phyloP scores from a whole-genome alignment of 1,140 invertebrate genomes.

The Eubasilissa regina region DNA sequence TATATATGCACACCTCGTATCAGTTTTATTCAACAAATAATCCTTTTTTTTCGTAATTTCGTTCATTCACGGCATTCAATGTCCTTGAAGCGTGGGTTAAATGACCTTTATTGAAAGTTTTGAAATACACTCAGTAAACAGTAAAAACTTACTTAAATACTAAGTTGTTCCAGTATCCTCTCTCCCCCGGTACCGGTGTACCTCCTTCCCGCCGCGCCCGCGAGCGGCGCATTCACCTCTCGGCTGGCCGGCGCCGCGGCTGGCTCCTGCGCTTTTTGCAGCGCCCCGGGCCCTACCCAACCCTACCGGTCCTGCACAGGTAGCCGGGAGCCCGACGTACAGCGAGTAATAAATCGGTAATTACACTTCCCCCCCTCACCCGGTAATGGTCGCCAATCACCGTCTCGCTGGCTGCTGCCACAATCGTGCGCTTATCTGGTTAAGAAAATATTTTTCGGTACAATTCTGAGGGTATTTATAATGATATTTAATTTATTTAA shows the following conservation, averaged over 20 bases:
- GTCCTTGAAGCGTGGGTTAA: too few relatives aligned
- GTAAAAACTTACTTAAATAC: too few relatives aligned
- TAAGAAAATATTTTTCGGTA: too few relatives aligned
- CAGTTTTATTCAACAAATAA: too few relatives aligned
- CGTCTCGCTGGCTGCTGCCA: background rate
- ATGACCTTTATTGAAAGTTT: too few relatives aligned
- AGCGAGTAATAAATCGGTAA: background rate
- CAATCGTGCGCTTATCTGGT: background rate
- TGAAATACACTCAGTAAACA: too few relatives aligned
- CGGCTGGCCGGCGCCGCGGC: slow-evolving; percentile 1
- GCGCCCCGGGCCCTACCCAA: slow-evolving; percentile 4
- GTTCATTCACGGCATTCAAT: too few relatives aligned
- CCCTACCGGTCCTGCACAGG: slow-evolving; percentile 1
- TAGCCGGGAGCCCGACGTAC: background rate
- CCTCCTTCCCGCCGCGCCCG: background rate
- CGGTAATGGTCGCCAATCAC: too few relatives aligned
- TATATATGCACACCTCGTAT: too few relatives aligned
- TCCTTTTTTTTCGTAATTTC: too few relatives aligned
- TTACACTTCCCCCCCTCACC: background rate
- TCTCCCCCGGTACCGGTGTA: background rate
- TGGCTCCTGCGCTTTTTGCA: slow-evolving; percentile 11
- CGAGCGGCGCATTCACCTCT: slow-evolving; percentile 8
- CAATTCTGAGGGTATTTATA: too few relatives aligned
- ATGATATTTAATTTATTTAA: too few relatives aligned
- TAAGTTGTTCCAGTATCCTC: background rate